phyloP scores from a whole-genome alignment of 1,140 invertebrate genomes.

The Drosophila pallidifrons region DNA sequence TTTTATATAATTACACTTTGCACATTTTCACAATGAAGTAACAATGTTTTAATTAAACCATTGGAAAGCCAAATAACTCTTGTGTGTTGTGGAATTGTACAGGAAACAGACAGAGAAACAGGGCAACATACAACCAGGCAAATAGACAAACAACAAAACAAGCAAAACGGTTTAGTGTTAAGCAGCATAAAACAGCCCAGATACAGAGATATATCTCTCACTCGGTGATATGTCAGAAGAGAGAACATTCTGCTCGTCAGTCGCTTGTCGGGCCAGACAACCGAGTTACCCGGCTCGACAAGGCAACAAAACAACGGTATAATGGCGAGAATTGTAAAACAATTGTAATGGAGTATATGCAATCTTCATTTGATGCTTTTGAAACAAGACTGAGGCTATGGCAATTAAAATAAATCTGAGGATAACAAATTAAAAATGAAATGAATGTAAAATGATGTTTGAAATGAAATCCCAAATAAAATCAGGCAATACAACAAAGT shows the following conservation, averaged over 20 bases:
- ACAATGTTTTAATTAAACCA: constrained; percentile 83
- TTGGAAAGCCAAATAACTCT: constrained; percentile 81
- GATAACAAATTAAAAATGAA: too few relatives aligned
- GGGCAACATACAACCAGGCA: constrained; percentile 9
- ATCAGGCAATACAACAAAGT: too few relatives aligned
- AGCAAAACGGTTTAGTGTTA: constrained; percentile 51
- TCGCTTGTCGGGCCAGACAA: background rate
- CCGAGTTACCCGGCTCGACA: background rate
- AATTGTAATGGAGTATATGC: too few relatives aligned
- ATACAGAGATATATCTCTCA: background rate
- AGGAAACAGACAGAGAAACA: constrained; percentile 24
- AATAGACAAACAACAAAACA: constrained; percentile 14
- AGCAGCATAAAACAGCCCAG: constrained; percentile 32
- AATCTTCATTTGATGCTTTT: too few relatives aligned
- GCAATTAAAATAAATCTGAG: too few relatives aligned
- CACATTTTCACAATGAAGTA: constrained; percentile 83
- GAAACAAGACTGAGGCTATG: too few relatives aligned
- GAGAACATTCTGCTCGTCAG: constrained; percentile 12
- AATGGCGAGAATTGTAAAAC: too few relatives aligned
- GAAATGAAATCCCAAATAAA: too few relatives aligned
- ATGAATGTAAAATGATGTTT: too few relatives aligned
- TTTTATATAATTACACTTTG: constrained; percentile 83
- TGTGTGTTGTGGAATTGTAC: constrained; percentile 66
- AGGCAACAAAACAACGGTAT: too few relatives aligned
- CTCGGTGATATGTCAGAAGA: background rate